Conservation (phyloP, 2,113 vertebrate genomes). For the Pseudopodoces humilis region DNA sequence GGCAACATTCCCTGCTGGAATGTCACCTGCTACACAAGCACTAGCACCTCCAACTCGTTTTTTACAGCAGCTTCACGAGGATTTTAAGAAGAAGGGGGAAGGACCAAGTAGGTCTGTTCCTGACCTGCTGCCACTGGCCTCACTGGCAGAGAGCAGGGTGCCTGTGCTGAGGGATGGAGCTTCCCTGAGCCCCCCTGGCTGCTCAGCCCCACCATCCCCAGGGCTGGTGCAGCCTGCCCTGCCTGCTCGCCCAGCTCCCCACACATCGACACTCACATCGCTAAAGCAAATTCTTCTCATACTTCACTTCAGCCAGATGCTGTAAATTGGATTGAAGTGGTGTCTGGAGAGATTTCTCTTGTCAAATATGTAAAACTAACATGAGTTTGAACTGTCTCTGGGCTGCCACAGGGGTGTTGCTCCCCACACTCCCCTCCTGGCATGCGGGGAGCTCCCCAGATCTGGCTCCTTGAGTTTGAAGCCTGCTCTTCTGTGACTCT, state of each 20-base stretch:
- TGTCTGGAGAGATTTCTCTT: background rate
- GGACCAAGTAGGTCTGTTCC: background rate
- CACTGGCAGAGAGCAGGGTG: rapidly evolving
- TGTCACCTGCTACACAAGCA: background rate
- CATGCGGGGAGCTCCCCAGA: background rate
- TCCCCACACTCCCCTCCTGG: rapidly evolving
- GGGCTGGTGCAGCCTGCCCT: background rate
- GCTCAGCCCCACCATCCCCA: background rate
- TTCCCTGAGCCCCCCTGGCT: background rate
- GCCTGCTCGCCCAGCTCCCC: background rate
- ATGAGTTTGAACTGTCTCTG: background rate
- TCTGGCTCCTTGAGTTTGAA: rapidly evolving
- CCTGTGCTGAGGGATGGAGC: background rate
- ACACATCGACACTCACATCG: rapidly evolving
- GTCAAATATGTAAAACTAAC: background rate
- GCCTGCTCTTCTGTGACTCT: background rate
- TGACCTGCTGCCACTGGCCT: background rate
- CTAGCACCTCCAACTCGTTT: background rate
- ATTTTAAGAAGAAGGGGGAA: background rate
- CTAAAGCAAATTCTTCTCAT: conserved; percentile 14
- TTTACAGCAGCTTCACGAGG: background rate
- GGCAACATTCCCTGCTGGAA: background rate
- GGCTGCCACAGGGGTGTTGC: background rate
- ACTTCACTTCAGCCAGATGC: background rate
- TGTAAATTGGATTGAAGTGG: background rate